These are phyloP conservation scores for Cranoglanis bouderius DNA, from an alignment of 2,113 vertebrate species.

Conservation along the genomic window DNA sequence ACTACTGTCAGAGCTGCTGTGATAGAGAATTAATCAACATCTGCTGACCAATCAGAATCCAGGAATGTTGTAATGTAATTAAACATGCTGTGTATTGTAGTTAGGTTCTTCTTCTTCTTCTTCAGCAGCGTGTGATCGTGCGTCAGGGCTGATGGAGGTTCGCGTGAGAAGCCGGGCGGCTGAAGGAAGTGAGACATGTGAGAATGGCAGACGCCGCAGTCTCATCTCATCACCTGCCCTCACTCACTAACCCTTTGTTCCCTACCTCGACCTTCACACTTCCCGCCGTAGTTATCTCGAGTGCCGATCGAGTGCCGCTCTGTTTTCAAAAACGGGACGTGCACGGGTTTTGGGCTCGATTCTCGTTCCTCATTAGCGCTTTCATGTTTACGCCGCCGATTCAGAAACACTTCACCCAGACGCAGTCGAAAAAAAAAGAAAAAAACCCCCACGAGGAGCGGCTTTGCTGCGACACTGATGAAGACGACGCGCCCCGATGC, in stretches of 20 bases:
- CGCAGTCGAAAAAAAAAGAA: too few species aligned
- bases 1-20: too few species aligned
- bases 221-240: constrained; percentile 45
- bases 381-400: not conserved
- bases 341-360: not conserved
- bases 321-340: not conserved
- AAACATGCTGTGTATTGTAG: not conserved
- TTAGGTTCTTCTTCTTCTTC: not conserved
- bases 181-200: constrained; percentile 51
- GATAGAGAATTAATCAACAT: not conserved
- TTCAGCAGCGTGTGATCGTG: not conserved
- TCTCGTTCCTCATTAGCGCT: not conserved
- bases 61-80: not conserved
- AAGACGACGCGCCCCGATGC: too few species aligned
- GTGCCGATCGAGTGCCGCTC: not conserved
- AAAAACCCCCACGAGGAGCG: too few species aligned
- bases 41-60: not conserved
- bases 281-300: constrained; percentile 32
- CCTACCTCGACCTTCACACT: constrained; percentile 42
- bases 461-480: too few species aligned
- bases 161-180: constrained; percentile 49
- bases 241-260: constrained; percentile 40
- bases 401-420: not conserved
- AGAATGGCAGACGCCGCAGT: constrained; percentile 49
- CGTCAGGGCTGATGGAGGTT: constrained; percentile 18